phyloP scores from a whole-genome alignment of 2,797 vertebrate species.

The Cyprinodon diabolis region DNA sequence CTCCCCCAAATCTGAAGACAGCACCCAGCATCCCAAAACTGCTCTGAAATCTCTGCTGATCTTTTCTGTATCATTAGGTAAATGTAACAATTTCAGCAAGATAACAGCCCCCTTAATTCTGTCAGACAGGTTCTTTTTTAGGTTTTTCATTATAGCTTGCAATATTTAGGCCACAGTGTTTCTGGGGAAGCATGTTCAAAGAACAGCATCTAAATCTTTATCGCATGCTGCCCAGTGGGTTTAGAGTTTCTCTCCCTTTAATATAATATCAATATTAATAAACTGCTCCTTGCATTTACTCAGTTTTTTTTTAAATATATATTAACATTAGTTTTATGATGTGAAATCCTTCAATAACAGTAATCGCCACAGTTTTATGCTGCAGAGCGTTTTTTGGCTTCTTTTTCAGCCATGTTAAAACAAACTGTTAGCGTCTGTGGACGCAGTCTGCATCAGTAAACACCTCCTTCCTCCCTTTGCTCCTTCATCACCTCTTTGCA shows the following conservation, averaged over 20 bases:
- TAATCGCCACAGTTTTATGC: neutral
- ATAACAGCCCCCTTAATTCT: neutral
- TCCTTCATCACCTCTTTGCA: constrained; percentile 28
- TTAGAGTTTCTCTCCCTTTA: neutral
- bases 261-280: no score
- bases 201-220: neutral
- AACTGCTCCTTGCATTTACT: no score
- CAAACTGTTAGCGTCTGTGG: neutral
- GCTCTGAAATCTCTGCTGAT: no score
- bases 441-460: constrained; percentile 3
- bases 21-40: no score
- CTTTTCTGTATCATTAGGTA: no score
- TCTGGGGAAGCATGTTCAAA: no score
- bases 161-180: no score
- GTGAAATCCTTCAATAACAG: neutral
- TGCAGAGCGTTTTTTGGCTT: neutral
- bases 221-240: neutral
- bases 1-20: no score
- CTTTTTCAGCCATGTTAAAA: neutral
- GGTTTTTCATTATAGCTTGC: no score
- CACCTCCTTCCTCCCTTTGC: constrained; percentile 4
- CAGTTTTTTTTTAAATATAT: no score
- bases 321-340: neutral
- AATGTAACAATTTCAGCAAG: no score
- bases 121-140: neutral